Base-by-base conservation (phyloP, 2,888 invertebrate species). In the Schizotus pectinicornis region DNA sequence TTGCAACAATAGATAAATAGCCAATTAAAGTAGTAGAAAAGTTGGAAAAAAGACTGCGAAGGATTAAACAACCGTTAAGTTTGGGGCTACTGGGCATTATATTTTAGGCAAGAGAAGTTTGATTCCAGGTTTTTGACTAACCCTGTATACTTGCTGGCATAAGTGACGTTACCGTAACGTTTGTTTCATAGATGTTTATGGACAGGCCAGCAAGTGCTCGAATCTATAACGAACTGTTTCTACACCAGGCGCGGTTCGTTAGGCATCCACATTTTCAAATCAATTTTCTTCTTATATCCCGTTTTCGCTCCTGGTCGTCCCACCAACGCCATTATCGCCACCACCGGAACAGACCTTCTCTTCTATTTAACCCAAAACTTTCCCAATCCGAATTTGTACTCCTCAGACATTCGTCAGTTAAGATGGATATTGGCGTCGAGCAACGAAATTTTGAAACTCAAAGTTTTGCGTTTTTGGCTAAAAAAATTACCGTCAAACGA, bases 301-400 rank as follows among this genome's bases (percentile, higher is more conserved):
- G 6, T 31, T 6, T 32, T 43, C 2, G 6, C 9, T 6, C 11
- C 31, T 8, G 13, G 33, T 9, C 43, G 2, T 2, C 3, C 9
- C 32, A 11, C 11, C 6, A 13, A 43, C 11, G 5, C 6, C n/a
- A 9, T 33, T 9, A 12, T 33, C 12, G 9, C 7, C 3, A 30
- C 33, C 7, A 31, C 33, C 31, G 43, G 32, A 6, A 8, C 33
- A 9, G 43, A 43, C 31, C 8, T 43, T 13, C n/a, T 43, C 2
- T 13, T 43, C 2, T 13, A 43, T 13, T 43, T 32, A 7, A 33
- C 33, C 1, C 32, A 43, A 31, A 43, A 22, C 33, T 32, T 33
- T 43, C 33, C 43, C 3, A 33, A 43, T 33, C 13, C 43, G 1
- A 31, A 43, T 33, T 30, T 43, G 7, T 43, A 43, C 7, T 43